Percentiles rank a stretch among this genome's conserved stretches.
Evolutionary conservation across 2,888 invertebrate species (phyloP).

Genomic region (Hydraecia micacea): DNA sequence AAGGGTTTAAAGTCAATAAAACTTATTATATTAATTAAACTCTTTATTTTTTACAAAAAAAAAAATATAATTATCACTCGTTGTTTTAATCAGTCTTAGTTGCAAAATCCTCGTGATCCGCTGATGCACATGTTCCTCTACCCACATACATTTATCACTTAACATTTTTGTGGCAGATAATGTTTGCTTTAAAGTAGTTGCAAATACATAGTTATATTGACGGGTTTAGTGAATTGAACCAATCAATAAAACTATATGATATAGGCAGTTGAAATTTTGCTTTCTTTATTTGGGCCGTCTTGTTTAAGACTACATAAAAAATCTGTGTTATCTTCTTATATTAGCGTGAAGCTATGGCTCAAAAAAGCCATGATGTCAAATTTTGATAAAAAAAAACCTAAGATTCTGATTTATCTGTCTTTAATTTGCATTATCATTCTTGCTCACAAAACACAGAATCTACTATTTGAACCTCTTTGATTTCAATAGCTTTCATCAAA

Average conservation of each 20-base stretch:
- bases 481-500: neutral
- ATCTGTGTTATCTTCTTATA: no score
- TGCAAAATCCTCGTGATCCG: no score
- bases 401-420: neutral
- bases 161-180: neutral
- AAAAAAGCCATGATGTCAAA: neutral
- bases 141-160: neutral
- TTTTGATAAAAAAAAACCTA: neutral
- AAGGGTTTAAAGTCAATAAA: no score
- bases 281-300: neutral
- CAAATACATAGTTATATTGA: no score
- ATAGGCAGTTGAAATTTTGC: neutral
- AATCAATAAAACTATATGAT: neutral
- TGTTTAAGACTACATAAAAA: neutral
- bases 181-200: neutral
- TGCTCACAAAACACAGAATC: neutral
- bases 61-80: no score
- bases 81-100: no score
- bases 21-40: no score
- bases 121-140: no score
- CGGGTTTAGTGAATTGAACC: neutral
- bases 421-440: neutral
- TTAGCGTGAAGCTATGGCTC: neutral
- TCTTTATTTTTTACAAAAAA: no score
- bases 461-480: neutral